Conservation (phyloP, 2,888 invertebrate species). For the Amorpha juglandis region DNA sequence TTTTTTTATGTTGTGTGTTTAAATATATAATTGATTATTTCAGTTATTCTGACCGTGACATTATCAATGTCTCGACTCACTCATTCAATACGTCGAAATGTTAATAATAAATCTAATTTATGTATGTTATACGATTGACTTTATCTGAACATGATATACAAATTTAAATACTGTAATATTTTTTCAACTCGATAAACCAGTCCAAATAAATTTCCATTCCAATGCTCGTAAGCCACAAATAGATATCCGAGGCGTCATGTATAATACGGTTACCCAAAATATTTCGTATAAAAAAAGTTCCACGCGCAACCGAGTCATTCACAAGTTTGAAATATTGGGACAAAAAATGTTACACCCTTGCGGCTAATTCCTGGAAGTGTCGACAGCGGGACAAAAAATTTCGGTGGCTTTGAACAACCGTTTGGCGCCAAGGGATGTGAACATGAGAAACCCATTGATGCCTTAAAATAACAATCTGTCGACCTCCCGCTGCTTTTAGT, state of each 20-base stretch:
- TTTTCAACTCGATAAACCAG: conserved; percentile 30
- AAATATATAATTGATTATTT: conserved; percentile 33
- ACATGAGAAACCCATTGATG: conserved; percentile 45
- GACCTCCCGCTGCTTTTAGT: conserved; percentile 1
- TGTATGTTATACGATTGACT: not conserved
- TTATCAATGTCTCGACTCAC: conserved; percentile 34
- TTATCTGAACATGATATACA: conserved; percentile 3
- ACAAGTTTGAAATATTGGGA: conserved; percentile 41
- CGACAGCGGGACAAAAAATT: conserved; percentile 48
- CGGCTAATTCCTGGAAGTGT: conserved; percentile 53
- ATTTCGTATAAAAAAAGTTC: conserved; percentile 33
- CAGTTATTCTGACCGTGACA: conserved; percentile 43
- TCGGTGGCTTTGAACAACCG: conserved; percentile 41
- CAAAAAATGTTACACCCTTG: conserved; percentile 38
- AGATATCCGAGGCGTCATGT: conserved; percentile 11
- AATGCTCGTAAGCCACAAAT: conserved; percentile 29
- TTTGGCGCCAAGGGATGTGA: conserved; percentile 46
- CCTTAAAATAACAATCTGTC: conserved; percentile 32
- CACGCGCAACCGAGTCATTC: conserved; percentile 45
- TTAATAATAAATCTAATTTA: conserved; percentile 22
- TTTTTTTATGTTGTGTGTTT: conserved; percentile 12
- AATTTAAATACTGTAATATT: conserved; percentile 30
- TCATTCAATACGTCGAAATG: not conserved
- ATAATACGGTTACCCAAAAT: conserved; percentile 24
- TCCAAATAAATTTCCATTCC: conserved; percentile 31